Percentiles rank a stretch among this genome's conserved stretches.
Conservation (phyloP, 1,140 invertebrate genomes). For the Stegodyphus mimosarum region DNA sequence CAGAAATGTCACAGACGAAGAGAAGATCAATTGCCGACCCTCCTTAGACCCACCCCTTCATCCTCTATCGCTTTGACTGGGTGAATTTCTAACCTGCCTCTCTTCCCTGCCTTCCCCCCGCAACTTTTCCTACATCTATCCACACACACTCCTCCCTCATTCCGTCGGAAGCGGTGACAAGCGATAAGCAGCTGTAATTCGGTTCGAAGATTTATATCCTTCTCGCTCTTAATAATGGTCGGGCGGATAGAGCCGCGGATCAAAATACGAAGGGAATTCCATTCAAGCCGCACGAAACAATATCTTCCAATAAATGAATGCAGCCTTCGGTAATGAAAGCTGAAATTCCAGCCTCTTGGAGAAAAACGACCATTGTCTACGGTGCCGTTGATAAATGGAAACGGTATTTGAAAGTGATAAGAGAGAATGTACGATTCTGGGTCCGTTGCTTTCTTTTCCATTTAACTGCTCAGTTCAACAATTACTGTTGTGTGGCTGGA, state of each 20-base stretch:
- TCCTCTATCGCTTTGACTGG: neutral
- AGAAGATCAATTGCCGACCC: neutral
- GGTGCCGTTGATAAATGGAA: neutral
- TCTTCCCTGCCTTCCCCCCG: too few species aligned
- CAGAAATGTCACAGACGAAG: too few species aligned
- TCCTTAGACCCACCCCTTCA: neutral
- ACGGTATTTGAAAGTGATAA: neutral
- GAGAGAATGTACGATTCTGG: neutral
- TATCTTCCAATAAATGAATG: conserved; percentile 11
- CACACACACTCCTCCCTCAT: neutral
- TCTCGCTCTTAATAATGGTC: conserved; percentile 38
- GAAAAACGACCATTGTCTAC: neutral
- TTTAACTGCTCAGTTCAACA: too few species aligned
- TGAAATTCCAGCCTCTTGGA: neutral
- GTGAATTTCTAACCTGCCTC: neutral
- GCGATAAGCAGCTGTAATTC: conserved; percentile 53
- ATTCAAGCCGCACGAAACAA: conserved; percentile 17
- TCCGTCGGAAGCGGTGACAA: conserved; percentile 38
- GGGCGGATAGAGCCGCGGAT: neutral
- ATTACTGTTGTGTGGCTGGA: too few species aligned
- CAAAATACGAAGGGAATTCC: conserved; percentile 13
- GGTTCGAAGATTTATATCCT: conserved; percentile 45
- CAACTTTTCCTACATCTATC: neutral
- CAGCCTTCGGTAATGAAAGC: too few species aligned
- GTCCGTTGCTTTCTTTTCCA: too few species aligned